Percentiles rank a stretch among this genome's conserved stretches.
Evolutionary conservation across 1,140 invertebrate genomes (phyloP).

Genomic region (Thalassaphorura encarpata): DNA sequence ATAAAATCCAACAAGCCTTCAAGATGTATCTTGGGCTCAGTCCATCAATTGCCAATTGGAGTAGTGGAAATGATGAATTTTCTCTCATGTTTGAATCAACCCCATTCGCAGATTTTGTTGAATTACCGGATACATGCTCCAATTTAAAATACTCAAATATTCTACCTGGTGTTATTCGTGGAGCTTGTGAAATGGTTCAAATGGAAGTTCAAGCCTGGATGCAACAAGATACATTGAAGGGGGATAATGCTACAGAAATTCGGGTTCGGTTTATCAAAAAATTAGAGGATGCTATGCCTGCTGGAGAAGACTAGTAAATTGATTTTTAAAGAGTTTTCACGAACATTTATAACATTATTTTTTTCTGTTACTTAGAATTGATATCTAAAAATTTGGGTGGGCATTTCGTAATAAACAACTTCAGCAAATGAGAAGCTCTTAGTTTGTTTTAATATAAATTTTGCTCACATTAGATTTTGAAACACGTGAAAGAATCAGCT

Average conservation of each 20-base stretch:
- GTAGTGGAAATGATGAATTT: slow-evolving; percentile 88
- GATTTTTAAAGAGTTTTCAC: background rate
- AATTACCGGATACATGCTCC: slow-evolving; percentile 78
- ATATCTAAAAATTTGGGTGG: no score
- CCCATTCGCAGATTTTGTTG: slow-evolving; percentile 96
- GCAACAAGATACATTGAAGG: slow-evolving; percentile 87
- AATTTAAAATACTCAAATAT: slow-evolving; percentile 90
- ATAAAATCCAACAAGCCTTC: slow-evolving; percentile 82
- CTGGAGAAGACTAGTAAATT: slow-evolving; percentile 77
- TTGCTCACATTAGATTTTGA: no score
- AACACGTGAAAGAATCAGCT: no score
- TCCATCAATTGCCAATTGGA: slow-evolving; percentile 88
- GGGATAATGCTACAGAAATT: slow-evolving; percentile 87
- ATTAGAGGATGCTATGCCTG: slow-evolving; percentile 94
- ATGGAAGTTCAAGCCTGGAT: slow-evolving; percentile 57
- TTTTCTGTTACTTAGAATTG: no score
- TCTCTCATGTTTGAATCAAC: slow-evolving; percentile 90
- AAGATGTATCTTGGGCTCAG: slow-evolving; percentile 86
- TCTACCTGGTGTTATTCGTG: slow-evolving; percentile 83
- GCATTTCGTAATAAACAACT: no score
- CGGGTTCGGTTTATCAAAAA: slow-evolving; percentile 90
- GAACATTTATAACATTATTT: no score
- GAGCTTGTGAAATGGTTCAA: slow-evolving; percentile 90
- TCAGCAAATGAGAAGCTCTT: no score
- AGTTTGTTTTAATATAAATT: no score